A percentile compares a stretch with the other conserved stretches of the same genome.
phyloP scores from a whole-genome alignment of 2,888 invertebrate genomes.

The Aphelenchoides bicaudatus region DNA sequence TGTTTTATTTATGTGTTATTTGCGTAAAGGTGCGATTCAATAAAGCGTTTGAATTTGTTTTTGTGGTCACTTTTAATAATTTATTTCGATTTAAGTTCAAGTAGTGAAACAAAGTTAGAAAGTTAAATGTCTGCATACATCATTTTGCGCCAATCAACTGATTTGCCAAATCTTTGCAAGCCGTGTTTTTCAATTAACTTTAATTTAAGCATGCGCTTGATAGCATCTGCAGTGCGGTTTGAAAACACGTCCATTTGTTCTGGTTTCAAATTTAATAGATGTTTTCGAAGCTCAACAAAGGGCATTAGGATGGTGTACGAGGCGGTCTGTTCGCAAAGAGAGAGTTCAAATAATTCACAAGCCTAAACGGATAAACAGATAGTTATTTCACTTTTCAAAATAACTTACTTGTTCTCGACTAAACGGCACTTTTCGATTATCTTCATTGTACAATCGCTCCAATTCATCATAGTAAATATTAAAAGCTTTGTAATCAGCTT shows the following conservation, averaged over 20 bases:
- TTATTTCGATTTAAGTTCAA: too few relatives aligned
- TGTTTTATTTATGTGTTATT: constrained; percentile 4
- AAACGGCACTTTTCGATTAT: not conserved
- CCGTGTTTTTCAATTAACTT: not conserved
- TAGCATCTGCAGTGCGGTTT: not conserved
- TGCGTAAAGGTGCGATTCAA: too few relatives aligned
- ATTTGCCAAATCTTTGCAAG: not conserved
- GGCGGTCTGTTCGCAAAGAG: constrained; percentile 1
- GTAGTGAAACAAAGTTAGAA: too few relatives aligned
- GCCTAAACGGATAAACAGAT: not conserved
- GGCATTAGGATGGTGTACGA: constrained; percentile 3
- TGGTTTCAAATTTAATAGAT: not conserved
- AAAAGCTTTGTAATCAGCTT: not conserved
- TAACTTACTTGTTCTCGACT: not conserved
- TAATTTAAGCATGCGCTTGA: too few relatives aligned
- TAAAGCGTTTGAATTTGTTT: not conserved
- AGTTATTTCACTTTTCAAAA: not conserved
- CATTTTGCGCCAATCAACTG: constrained; percentile 3
- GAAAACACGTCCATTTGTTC: not conserved
- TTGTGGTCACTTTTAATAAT: not conserved
- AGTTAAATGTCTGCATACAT: constrained; percentile 4
- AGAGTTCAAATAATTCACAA: constrained; percentile 1
- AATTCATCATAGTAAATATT: not conserved
- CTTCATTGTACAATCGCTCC: constrained; percentile 6
- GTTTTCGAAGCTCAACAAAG: not conserved